These are phyloP conservation scores for Alfaro cultratus DNA, from an alignment of 2,797 vertebrate species.

Conservation along the genomic window DNA sequence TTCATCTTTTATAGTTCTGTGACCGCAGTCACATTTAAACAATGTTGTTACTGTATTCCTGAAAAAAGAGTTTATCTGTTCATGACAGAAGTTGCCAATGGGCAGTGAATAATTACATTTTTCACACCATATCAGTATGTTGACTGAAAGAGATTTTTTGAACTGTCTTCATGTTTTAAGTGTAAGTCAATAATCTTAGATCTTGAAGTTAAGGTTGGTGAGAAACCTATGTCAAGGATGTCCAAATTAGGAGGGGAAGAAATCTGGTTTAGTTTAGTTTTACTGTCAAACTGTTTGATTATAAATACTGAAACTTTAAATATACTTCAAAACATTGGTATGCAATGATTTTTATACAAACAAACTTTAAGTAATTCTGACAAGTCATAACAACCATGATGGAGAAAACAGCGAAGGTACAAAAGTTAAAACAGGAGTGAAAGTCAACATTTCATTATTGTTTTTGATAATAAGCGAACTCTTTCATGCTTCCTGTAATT, in stretches of 20 bases:
- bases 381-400: not conserved
- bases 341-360: not conserved
- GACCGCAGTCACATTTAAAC: not conserved
- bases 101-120: not conserved
- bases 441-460: not conserved
- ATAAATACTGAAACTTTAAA: not conserved
- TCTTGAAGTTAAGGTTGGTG: not conserved
- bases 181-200: not conserved
- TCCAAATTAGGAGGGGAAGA: not conserved
- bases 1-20: not conserved
- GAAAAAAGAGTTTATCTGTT: not conserved
- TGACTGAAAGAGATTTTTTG: not conserved
- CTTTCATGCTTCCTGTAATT: slow-evolving; percentile 3
- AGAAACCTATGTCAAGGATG: not conserved
- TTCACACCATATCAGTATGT: not conserved
- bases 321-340: not conserved
- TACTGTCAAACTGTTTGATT: not conserved
- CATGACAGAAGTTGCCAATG: not conserved
- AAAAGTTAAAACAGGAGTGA: not conserved
- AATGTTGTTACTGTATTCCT: not conserved
- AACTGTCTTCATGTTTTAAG: not conserved
- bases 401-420: not conserved
- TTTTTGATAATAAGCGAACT: not conserved
- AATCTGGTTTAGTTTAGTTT: not conserved
- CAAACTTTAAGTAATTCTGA: not conserved